A percentile compares a stretch with the other conserved stretches of the same genome.
Evolutionary conservation across 2,113 vertebrate genomes (phyloP).

Genomic region (Eurystomus gularis): DNA sequence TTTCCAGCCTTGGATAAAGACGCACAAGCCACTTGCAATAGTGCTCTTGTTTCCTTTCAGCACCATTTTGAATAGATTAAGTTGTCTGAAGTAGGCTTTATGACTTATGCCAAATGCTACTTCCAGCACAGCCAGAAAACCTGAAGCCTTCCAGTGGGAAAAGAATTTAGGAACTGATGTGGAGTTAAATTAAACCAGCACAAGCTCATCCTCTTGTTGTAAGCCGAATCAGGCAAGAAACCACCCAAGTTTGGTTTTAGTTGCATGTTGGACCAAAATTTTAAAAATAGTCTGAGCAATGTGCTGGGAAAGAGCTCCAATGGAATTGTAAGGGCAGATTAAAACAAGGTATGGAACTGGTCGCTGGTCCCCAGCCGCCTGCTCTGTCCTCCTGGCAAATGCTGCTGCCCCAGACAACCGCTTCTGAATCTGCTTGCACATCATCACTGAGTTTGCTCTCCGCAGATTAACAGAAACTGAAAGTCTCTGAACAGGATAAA

Average conservation of each 20-base stretch:
- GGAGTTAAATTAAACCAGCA: not conserved
- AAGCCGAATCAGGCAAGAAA: slow-evolving; percentile 14
- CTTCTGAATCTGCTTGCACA: not conserved
- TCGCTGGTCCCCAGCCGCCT: not conserved
- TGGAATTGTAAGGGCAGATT: not conserved
- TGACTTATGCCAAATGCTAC: slow-evolving; percentile 3
- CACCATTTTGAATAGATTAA: slow-evolving; percentile 2
- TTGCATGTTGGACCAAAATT: not conserved
- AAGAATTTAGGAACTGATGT: not conserved
- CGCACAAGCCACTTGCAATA: not conserved
- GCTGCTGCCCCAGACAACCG: not conserved
- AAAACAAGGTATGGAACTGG: not conserved
- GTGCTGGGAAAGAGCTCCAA: not conserved
- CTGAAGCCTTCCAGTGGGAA: not conserved
- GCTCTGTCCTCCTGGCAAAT: not conserved
- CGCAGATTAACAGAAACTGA: not conserved
- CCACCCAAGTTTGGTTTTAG: not conserved
- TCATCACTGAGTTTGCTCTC: not conserved
- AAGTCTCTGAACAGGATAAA: not conserved
- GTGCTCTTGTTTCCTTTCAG: not conserved
- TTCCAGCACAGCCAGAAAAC: slow-evolving; percentile 14
- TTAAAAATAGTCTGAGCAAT: not conserved
- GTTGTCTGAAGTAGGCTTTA: not conserved
- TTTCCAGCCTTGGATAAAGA: not conserved
- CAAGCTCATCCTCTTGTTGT: not conserved